Percentiles rank a stretch among this genome's conserved stretches.
Conservation (phyloP, 2,797 vertebrate genomes). For the Heliangelus exortis region DNA sequence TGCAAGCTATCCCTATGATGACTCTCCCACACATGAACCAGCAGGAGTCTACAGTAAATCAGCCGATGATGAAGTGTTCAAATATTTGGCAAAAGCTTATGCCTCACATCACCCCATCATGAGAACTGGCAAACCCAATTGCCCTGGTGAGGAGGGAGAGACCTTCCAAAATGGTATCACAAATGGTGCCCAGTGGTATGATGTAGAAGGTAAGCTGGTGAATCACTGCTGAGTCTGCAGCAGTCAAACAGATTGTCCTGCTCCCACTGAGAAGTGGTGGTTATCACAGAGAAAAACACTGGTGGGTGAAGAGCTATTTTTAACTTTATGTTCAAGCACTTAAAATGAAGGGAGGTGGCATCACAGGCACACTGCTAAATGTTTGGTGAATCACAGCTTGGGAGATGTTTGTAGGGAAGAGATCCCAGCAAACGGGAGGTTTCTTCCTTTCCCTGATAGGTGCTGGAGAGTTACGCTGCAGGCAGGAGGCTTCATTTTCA, state of each 20-base stretch:
- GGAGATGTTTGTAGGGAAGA: background rate
- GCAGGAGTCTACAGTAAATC: conserved; percentile 88
- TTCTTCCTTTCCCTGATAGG: background rate
- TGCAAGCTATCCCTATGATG: conserved; percentile 97
- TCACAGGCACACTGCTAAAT: background rate
- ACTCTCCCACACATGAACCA: conserved; percentile 81
- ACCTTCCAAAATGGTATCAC: conserved; percentile 93
- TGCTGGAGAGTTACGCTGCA: background rate
- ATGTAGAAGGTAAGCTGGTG: conserved; percentile 86
- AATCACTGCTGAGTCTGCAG: background rate
- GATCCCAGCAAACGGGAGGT: background rate
- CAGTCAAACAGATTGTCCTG: background rate
- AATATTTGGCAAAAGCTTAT: conserved; percentile 88
- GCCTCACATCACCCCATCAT: conserved; percentile 91
- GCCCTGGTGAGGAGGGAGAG: conserved; percentile 79
- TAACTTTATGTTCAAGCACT: background rate
- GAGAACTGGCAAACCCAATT: conserved; percentile 90
- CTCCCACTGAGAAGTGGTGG: background rate
- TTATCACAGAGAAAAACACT: background rate
- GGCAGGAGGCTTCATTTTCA: background rate
- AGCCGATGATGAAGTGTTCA: conserved; percentile 91
- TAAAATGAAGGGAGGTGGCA: background rate
- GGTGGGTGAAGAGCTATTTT: background rate
- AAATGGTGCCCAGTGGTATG: conserved; percentile 96
- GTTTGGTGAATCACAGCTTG: background rate